phyloP scores from a whole-genome alignment of 2,888 invertebrate genomes.

The Carpatolechia fugitivella region DNA sequence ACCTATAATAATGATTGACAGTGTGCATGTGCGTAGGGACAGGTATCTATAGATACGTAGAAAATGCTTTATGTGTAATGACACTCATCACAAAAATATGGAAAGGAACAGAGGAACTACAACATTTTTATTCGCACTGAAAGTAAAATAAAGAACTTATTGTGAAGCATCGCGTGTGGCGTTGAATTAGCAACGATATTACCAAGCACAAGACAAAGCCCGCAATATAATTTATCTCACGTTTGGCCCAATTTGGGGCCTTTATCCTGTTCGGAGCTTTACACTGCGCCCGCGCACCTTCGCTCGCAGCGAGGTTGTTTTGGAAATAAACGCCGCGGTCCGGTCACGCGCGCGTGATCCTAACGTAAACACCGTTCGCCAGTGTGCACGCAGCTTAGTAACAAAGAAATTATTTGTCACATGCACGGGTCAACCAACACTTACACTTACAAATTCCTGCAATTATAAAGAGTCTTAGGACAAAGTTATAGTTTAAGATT shows the following conservation, averaged over 20 bases:
- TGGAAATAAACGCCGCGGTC: conserved; percentile 48
- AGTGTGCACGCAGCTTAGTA: conserved; percentile 41
- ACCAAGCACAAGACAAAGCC: background rate
- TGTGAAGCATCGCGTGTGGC: background rate
- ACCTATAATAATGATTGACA: no score
- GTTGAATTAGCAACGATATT: background rate
- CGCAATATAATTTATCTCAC: background rate
- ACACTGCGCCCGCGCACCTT: conserved; percentile 19
- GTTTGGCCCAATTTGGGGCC: background rate
- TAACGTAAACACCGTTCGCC: conserved; percentile 59
- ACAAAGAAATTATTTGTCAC: conserved; percentile 54
- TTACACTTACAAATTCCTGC: background rate
- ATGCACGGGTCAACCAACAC: conserved; percentile 11
- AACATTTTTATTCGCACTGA: no score
- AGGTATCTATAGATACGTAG: no score
- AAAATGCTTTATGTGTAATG: no score
- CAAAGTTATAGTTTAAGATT: no score
- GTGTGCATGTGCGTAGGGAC: no score
- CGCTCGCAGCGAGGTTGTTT: conserved; percentile 46
- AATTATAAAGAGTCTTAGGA: background rate
- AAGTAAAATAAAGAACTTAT: no score
- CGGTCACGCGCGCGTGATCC: conserved; percentile 70
- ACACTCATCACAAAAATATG: no score
- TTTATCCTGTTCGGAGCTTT: conserved; percentile 3
- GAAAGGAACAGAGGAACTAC: no score